These are phyloP conservation scores for Apamea crenata DNA, from an alignment of 2,888 invertebrate genomes.

Conservation along the genomic window DNA sequence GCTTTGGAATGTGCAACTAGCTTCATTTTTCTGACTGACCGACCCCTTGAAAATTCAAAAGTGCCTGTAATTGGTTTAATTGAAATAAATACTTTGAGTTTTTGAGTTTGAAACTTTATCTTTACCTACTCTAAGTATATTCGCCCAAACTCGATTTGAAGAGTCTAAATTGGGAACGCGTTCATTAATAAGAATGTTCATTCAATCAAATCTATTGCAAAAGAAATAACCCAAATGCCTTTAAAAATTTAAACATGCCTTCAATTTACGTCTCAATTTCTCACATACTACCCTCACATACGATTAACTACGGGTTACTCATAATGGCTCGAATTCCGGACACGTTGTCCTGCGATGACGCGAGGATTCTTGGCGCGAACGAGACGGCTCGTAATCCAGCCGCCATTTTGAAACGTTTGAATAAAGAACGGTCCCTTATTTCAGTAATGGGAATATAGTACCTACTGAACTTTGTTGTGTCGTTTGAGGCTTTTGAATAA, in stretches of 20 bases:
- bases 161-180: not conserved
- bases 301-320: slow-evolving; percentile 68
- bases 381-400: slow-evolving; percentile 51
- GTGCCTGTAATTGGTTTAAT: too few species aligned
- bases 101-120: too few species aligned
- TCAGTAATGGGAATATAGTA: slow-evolving; percentile 60
- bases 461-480: slow-evolving; percentile 54
- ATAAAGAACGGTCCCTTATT: slow-evolving; percentile 66
- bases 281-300: slow-evolving; percentile 49
- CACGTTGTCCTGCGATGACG: slow-evolving; percentile 77
- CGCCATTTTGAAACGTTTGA: slow-evolving; percentile 70
- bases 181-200: not conserved
- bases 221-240: slow-evolving; percentile 18
- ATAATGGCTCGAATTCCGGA: slow-evolving; percentile 77
- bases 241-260: slow-evolving; percentile 38
- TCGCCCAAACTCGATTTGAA: not conserved
- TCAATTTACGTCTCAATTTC: slow-evolving; percentile 51
- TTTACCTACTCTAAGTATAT: too few species aligned
- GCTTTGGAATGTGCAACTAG: too few species aligned
- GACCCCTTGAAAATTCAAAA: too few species aligned
- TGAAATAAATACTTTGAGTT: too few species aligned
- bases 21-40: too few species aligned
- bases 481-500: slow-evolving; percentile 56
- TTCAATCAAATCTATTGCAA: not conserved
- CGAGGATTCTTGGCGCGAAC: slow-evolving; percentile 68